Evolutionary conservation across 2,888 invertebrate species (phyloP), one percentile per base, ranked within the genome.

Genomic region (Cantharis lateralis): DNA sequence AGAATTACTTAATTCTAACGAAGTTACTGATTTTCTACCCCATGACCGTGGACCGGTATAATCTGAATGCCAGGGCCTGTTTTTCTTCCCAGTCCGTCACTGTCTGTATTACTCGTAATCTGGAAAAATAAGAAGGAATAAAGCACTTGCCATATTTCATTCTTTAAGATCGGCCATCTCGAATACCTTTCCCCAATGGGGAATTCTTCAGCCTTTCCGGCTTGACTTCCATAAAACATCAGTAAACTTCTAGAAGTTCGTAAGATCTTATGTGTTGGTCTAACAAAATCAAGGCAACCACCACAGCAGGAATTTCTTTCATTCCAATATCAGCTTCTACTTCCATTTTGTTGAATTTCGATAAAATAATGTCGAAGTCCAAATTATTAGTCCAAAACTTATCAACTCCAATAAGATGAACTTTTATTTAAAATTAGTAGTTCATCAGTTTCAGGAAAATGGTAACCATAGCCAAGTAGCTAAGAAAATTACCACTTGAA

Each of bases 131-230:
- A 1, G 32, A 4, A n/a, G 11, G 3, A 28, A 28, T 2, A 2
- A n/a, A 48, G 7, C 32, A 86, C 89, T 84, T 88, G 96, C 97
- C 97, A 98, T 98, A 87, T 98, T 98, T 89, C 98, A 98, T 89
- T 99, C 99, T 89, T 99, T 99, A 11, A 99, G 99, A 90, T 99
- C 99, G 13, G 98, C 98, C 2, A 98, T 98, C 96, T 26, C 98
- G 91, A 75, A 95, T 93, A 26, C 98, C 99, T 88, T 99, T 99
- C 18, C 98, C 97, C 79, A 99, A 90, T 76, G 16, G 99, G 98
- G 88, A 99, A 99, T 89, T 99, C 99, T 88, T 99, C 99, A 0
- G 95, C 99, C 0, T 99, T 99, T 75, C 99, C 99, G 0, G 99
- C 99, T 89, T 99, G 99, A 74, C 99, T 99, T 32, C 99, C 99